phyloP scores from a whole-genome alignment of 1,140 invertebrate species.

The Homarus americanus region DNA sequence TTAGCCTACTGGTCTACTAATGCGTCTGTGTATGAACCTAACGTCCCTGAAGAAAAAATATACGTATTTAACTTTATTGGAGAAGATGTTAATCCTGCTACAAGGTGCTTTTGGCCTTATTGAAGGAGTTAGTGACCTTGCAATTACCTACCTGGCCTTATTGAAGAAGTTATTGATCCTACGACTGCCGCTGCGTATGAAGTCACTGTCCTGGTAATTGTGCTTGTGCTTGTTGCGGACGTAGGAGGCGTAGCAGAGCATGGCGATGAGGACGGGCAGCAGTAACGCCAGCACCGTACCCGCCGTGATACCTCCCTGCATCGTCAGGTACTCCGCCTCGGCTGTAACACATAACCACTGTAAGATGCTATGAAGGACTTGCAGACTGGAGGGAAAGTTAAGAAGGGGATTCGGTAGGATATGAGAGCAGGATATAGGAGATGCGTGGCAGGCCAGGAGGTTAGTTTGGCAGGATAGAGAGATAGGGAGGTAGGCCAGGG shows the following conservation, averaged over 20 bases:
- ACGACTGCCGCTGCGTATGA: conserved; percentile 13
- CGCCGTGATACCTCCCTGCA: conserved; percentile 86
- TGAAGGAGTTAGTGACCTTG: too few relatives aligned
- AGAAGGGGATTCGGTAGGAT: too few relatives aligned
- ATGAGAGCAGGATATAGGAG: conserved; percentile 6
- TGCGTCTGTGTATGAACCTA: too few relatives aligned
- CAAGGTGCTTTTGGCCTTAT: too few relatives aligned
- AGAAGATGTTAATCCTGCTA: too few relatives aligned
- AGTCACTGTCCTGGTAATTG: conserved; percentile 18
- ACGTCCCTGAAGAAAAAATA: too few relatives aligned
- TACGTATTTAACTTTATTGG: too few relatives aligned
- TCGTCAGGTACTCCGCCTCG: conserved; percentile 82
- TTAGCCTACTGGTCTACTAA: too few relatives aligned
- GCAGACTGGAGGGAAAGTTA: neutral
- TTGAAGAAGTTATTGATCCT: conserved; percentile 44
- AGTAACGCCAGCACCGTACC: conserved; percentile 87
- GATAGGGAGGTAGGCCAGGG: conserved; percentile 12
- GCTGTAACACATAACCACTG: conserved; percentile 79
- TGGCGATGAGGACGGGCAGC: conserved; percentile 85
- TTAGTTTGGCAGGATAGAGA: neutral
- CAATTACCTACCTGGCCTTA: conserved; percentile 28
- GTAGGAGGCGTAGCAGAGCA: conserved; percentile 84
- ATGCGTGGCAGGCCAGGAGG: conserved; percentile 13
- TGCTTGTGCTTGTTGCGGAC: conserved; percentile 68
- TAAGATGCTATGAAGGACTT: neutral